phyloP scores from a whole-genome alignment of 2,888 invertebrate species.

The Dasysyrphus tricinctus region DNA sequence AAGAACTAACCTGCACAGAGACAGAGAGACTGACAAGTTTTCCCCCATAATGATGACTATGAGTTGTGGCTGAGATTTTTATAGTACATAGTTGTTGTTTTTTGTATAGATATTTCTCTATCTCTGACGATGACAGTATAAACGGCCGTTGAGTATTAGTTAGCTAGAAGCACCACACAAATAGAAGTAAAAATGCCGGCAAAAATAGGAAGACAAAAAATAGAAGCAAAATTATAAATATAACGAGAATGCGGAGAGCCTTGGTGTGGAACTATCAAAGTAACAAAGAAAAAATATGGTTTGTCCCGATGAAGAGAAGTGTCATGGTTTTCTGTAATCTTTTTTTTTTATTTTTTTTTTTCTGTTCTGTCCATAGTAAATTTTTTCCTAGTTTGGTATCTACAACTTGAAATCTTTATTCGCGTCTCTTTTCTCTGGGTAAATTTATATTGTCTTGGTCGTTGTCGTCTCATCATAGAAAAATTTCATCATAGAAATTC shows the following conservation, averaged over 20 bases:
- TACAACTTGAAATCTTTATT: slow-evolving; percentile 54
- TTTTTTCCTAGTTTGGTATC: slow-evolving; percentile 45
- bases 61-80: slow-evolving; percentile 60
- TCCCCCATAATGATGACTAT: slow-evolving; percentile 47
- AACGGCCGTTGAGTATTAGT: slow-evolving; percentile 13
- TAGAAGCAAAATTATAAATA: slow-evolving; percentile 19
- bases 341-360: slow-evolving; percentile 15
- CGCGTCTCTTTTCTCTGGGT: slow-evolving; percentile 20
- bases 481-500: slow-evolving; percentile 69
- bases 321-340: slow-evolving; percentile 48
- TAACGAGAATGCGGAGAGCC: slow-evolving; percentile 18
- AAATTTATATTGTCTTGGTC: slow-evolving; percentile 52
- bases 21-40: slow-evolving; percentile 46
- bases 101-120: not conserved
- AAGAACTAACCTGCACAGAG: slow-evolving; percentile 34
- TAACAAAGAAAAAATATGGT: slow-evolving; percentile 55
- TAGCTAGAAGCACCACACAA: slow-evolving; percentile 1
- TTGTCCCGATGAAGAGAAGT: slow-evolving; percentile 40
- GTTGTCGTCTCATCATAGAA: slow-evolving; percentile 62
- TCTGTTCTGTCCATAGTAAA: not conserved
- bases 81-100: not conserved
- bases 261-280: slow-evolving; percentile 49
- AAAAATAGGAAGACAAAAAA: slow-evolving; percentile 23
- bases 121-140: slow-evolving; percentile 25
- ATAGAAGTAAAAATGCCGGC: slow-evolving; percentile 43